Evolutionary conservation across 2,888 invertebrate genomes (phyloP).

Genomic region (Dendrolimus pini): DNA sequence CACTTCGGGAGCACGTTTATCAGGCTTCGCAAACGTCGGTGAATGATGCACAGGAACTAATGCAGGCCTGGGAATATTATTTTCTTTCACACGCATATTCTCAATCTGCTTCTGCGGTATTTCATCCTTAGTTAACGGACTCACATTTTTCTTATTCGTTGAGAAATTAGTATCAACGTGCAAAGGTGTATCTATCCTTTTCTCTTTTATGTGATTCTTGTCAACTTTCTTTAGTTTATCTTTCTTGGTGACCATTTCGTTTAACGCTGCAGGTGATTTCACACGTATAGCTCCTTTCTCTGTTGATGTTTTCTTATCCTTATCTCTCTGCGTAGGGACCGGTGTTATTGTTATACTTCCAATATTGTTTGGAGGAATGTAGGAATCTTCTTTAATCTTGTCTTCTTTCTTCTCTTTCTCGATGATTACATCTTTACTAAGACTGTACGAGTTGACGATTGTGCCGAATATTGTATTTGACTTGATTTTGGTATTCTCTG

Average conservation of each 20-base stretch:
- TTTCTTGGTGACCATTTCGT: conserved; percentile 55
- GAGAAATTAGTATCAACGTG: conserved; percentile 53
- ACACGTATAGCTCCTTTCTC: conserved; percentile 52
- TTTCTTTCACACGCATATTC: conserved; percentile 50
- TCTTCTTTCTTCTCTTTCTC: conserved; percentile 47
- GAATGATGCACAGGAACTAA: conserved; percentile 58
- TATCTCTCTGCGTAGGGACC: conserved; percentile 39
- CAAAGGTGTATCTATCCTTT: conserved; percentile 37
- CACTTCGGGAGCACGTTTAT: conserved; percentile 55
- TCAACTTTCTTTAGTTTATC: conserved; percentile 38
- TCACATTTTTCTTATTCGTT: conserved; percentile 40
- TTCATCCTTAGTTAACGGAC: conserved; percentile 49
- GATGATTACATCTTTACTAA: conserved; percentile 45
- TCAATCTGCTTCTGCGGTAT: conserved; percentile 54
- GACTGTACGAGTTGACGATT: conserved; percentile 37
- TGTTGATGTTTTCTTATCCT: conserved; percentile 20
- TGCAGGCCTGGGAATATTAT: conserved; percentile 56
- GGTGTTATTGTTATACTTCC: conserved; percentile 70
- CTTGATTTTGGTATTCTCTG: conserved; percentile 29
- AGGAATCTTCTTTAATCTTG: conserved; percentile 46
- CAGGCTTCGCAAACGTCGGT: conserved; percentile 64
- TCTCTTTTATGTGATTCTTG: conserved; percentile 35
- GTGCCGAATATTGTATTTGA: conserved; percentile 30
- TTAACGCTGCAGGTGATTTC: conserved; percentile 61
- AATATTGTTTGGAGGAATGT: conserved; percentile 57